A percentile compares a stretch with the other conserved stretches of the same genome.
Conservation (phyloP, 2,797 vertebrate species). For the Melanogrammus aeglefinus region DNA sequence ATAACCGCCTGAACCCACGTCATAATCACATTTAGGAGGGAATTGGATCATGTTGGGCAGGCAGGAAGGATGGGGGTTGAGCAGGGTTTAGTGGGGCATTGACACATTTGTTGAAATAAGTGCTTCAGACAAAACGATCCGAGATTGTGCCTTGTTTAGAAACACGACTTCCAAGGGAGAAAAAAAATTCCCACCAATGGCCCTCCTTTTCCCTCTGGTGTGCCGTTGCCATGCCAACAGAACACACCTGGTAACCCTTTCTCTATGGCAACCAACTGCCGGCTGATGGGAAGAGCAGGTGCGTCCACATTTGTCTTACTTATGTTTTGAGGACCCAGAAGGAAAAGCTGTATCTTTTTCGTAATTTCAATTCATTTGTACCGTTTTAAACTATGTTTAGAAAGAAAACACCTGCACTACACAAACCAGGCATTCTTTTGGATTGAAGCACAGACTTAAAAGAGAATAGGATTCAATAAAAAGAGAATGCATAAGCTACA, state of each 20-base stretch:
- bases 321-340: background rate
- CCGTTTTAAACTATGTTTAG: background rate
- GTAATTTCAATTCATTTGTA: no score
- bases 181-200: slow-evolving; percentile 13
- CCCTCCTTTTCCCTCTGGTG: slow-evolving; percentile 41
- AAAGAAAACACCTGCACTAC: background rate
- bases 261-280: slow-evolving; percentile 56
- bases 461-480: background rate
- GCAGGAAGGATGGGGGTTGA: slow-evolving; percentile 43
- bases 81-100: background rate
- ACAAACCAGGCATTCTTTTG: background rate
- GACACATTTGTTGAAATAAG: background rate
- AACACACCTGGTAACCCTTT: slow-evolving; percentile 46
- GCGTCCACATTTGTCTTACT: slow-evolving; percentile 33
- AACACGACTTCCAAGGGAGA: background rate
- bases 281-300: slow-evolving; percentile 47
- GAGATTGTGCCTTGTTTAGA: background rate
- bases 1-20: background rate
- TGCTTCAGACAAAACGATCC: background rate
- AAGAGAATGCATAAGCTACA: background rate
- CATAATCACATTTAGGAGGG: background rate
- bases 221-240: slow-evolving; percentile 57
- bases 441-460: background rate
- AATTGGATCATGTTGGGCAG: background rate
- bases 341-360: background rate